phyloP scores from a whole-genome alignment of 2,888 invertebrate genomes.

The Agriotes lineatus region DNA sequence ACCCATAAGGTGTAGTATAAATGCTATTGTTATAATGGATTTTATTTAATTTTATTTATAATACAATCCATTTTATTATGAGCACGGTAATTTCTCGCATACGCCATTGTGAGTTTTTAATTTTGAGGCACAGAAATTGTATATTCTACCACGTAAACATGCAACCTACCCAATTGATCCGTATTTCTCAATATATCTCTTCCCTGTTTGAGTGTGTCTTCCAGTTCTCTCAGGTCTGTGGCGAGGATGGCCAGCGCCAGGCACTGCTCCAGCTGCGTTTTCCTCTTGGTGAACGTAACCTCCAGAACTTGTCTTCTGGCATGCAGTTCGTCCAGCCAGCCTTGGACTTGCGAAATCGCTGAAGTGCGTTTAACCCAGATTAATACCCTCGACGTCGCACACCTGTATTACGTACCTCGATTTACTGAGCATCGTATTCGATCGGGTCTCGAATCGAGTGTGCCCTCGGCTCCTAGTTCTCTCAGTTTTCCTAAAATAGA shows the following conservation, averaged over 20 bases:
- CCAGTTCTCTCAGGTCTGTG: constrained; percentile 76
- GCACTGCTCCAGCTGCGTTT: constrained; percentile 83
- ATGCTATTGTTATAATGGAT: too few species aligned
- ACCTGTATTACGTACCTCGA: constrained; percentile 60
- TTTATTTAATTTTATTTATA: too few species aligned
- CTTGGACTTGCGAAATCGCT: constrained; percentile 79
- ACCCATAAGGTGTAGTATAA: too few species aligned
- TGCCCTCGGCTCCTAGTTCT: constrained; percentile 80
- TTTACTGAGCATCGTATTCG: constrained; percentile 65
- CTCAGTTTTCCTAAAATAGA: constrained; percentile 79
- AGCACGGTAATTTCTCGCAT: too few species aligned
- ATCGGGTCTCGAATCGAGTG: constrained; percentile 81
- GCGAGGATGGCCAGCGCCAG: constrained; percentile 80
- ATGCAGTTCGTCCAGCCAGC: constrained; percentile 81
- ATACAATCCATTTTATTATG: too few species aligned
- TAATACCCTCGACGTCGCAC: not conserved
- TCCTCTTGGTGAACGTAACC: constrained; percentile 75
- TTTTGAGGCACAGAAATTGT: too few species aligned
- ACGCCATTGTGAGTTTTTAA: too few species aligned
- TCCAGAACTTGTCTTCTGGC: constrained; percentile 81
- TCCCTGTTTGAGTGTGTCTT: constrained; percentile 71
- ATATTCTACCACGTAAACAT: not conserved
- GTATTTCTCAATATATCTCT: constrained; percentile 70
- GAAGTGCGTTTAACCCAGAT: constrained; percentile 40
- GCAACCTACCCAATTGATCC: constrained; percentile 69